phyloP scores from a whole-genome alignment of 1,140 invertebrate genomes.

The Aphelinus certus region DNA sequence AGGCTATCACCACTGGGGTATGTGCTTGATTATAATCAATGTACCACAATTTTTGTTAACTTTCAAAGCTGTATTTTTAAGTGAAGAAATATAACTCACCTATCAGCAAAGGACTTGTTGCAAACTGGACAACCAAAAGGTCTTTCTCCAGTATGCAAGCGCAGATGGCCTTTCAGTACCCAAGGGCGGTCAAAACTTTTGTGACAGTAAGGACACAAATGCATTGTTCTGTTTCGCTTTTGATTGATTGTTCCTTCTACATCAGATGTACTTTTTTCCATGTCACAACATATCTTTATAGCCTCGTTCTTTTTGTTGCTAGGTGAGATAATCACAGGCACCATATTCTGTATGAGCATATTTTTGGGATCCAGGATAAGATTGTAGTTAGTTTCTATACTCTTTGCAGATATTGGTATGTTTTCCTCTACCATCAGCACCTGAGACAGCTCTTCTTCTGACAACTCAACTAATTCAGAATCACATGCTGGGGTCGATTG shows the following conservation, averaged over 20 bases:
- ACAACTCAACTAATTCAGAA: background rate
- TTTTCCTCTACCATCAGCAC: background rate
- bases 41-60: too few relatives aligned
- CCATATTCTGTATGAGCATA: constrained; percentile 26
- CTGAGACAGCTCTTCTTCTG: background rate
- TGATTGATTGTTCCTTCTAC: constrained; percentile 44
- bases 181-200: constrained; percentile 73
- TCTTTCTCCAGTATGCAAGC: constrained; percentile 76
- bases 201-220: constrained; percentile 65
- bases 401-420: background rate
- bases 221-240: constrained; percentile 60
- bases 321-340: constrained; percentile 28
- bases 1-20: too few relatives aligned
- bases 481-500: constrained; percentile 8
- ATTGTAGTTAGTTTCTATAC: background rate
- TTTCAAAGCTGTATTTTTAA: too few relatives aligned
- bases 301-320: constrained; percentile 11
- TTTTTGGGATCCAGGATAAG: background rate
- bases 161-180: constrained; percentile 75
- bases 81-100: constrained; percentile 59
- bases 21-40: too few relatives aligned
- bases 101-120: constrained; percentile 78
- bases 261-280: constrained; percentile 38
- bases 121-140: constrained; percentile 77
- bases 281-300: constrained; percentile 16